phyloP scores from a whole-genome alignment of 2,888 invertebrate genomes.

The Prenolepis imparis region DNA sequence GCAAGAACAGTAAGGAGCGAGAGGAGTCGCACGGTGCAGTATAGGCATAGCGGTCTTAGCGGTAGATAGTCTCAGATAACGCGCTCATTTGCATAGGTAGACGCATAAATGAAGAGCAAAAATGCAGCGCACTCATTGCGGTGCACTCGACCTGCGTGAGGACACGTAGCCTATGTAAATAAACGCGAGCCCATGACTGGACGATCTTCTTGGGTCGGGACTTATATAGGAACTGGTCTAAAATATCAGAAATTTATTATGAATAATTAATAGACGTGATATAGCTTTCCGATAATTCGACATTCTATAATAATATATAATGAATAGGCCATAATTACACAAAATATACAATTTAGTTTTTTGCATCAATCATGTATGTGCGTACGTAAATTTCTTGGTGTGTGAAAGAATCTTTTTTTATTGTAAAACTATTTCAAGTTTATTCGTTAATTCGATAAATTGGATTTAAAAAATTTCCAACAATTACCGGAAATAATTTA shows the following conservation, averaged over 20 bases:
- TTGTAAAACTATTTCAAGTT: neutral
- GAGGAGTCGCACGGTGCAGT: conserved; percentile 81
- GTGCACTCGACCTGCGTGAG: conserved; percentile 30
- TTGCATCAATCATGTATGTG: neutral
- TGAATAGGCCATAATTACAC: neutral
- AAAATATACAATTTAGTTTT: neutral
- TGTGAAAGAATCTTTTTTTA: neutral
- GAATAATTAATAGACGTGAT: neutral
- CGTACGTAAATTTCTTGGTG: neutral
- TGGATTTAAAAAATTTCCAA: neutral
- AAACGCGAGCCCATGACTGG: conserved; percentile 32
- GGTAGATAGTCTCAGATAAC: conserved; percentile 80
- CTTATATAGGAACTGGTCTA: neutral
- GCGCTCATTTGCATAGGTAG: conserved; percentile 81
- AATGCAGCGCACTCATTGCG: conserved; percentile 61
- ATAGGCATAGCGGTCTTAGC: conserved; percentile 81
- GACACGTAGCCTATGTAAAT: conserved; percentile 55
- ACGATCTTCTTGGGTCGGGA: neutral
- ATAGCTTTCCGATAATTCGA: neutral
- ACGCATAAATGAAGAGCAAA: conserved; percentile 72
- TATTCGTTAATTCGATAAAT: neutral
- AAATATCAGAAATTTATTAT: neutral
- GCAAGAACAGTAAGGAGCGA: conserved; percentile 73
- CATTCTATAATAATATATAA: neutral
- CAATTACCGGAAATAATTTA: neutral